Conservation (phyloP, 2,888 invertebrate genomes). For the Rhagonycha lutea region DNA sequence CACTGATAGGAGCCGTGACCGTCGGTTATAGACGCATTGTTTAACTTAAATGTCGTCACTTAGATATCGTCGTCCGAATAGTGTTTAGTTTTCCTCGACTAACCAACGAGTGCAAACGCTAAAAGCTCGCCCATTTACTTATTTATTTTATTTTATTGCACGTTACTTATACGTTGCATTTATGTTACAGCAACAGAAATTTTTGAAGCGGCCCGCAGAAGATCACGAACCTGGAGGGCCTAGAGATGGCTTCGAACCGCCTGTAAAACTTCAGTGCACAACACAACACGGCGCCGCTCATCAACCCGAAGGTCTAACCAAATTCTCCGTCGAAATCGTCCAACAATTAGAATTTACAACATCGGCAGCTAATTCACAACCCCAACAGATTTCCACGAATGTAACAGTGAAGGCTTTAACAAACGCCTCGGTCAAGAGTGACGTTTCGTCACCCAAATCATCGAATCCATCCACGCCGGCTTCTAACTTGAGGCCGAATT, state of each 20-base stretch:
- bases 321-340: slow-evolving; percentile 91
- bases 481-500: slow-evolving; percentile 45
- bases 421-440: slow-evolving; percentile 69
- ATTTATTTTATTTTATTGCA: background rate
- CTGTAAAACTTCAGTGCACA: slow-evolving; percentile 73
- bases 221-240: slow-evolving; percentile 62
- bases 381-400: slow-evolving; percentile 89
- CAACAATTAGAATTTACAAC: slow-evolving; percentile 90
- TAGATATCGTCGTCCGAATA: slow-evolving; percentile 25
- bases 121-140: background rate
- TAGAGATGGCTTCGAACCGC: slow-evolving; percentile 65
- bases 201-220: slow-evolving; percentile 74
- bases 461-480: slow-evolving; percentile 56
- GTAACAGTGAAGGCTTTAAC: slow-evolving; percentile 85
- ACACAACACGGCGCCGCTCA: slow-evolving; percentile 56
- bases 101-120: slow-evolving; percentile 9
- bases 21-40: slow-evolving; percentile 30
- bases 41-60: slow-evolving; percentile 28
- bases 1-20: slow-evolving; percentile 31
- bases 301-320: slow-evolving; percentile 63
- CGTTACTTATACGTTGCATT: slow-evolving; percentile 13
- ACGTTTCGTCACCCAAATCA: slow-evolving; percentile 59
- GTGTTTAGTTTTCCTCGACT: slow-evolving; percentile 20
- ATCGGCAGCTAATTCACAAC: slow-evolving; percentile 82
- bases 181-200: slow-evolving; percentile 78